Evolutionary conservation across 2,113 vertebrate genomes (phyloP).

Genomic region (Odobenus rosmarus): DNA sequence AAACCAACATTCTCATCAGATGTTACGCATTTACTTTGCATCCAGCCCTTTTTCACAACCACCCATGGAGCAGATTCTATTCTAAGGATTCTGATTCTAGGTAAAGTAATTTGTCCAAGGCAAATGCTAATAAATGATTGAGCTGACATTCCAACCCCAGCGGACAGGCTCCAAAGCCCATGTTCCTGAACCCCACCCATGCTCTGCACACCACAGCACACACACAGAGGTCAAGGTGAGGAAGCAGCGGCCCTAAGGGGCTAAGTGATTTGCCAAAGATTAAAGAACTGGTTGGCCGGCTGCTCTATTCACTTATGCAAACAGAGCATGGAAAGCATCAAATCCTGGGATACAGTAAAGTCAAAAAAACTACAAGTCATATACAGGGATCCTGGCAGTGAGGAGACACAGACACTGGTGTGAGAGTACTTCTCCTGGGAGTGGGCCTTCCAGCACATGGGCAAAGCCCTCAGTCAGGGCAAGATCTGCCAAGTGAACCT

Average conservation of each 20-base stretch:
- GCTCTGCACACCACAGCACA: neutral
- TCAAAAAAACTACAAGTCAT: conserved; percentile 90
- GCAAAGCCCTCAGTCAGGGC: conserved; percentile 92
- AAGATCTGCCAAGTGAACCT: conserved; percentile 93
- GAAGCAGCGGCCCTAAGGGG: neutral
- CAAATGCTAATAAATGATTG: neutral
- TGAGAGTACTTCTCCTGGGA: conserved; percentile 95
- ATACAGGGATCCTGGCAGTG: conserved; percentile 90
- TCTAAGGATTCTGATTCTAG: neutral
- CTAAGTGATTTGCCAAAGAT: neutral
- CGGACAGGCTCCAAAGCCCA: neutral
- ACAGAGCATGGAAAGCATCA: neutral
- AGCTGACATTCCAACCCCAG: neutral
- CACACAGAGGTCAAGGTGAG: neutral
- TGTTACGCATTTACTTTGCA: neutral
- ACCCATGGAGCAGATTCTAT: neutral
- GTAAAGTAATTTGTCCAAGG: neutral
- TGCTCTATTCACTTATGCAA: neutral
- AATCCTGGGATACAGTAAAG: neutral
- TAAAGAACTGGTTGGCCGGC: neutral
- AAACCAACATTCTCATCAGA: neutral
- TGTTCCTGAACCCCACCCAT: neutral
- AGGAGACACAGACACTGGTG: conserved; percentile 92
- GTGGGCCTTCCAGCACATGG: conserved; percentile 92
- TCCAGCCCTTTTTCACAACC: neutral